Conservation (phyloP, 1,140 invertebrate genomes). For the Drosophila arawakana region DNA sequence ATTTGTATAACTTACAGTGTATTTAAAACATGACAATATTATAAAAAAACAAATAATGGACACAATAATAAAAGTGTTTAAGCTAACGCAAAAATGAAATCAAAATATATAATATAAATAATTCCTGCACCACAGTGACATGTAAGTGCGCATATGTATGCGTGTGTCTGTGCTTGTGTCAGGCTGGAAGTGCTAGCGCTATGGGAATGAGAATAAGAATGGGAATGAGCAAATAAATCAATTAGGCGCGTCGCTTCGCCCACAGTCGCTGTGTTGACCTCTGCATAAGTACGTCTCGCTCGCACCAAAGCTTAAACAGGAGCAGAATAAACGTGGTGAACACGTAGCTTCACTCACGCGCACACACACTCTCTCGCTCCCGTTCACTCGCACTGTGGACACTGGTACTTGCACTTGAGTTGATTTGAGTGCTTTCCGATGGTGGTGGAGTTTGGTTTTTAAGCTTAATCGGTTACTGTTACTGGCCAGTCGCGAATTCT, state of each 20-base stretch:
- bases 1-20: no score
- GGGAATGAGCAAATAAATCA: conserved; percentile 65
- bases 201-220: conserved; percentile 24
- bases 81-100: no score
- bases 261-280: conserved; percentile 41
- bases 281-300: conserved; percentile 13
- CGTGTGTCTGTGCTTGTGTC: neutral
- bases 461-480: conserved; percentile 56
- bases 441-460: conserved; percentile 21
- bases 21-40: no score
- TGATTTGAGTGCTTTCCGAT: conserved; percentile 18
- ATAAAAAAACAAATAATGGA: no score
- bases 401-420: neutral
- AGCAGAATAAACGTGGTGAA: conserved; percentile 10
- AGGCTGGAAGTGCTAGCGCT: conserved; percentile 16
- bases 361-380: conserved; percentile 9
- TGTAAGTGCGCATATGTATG: no score
- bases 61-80: no score
- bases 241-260: conserved; percentile 58
- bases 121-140: no score
- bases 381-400: conserved; percentile 4
- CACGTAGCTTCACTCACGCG: conserved; percentile 20
- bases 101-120: no score
- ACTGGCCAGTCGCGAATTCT: conserved; percentile 57
- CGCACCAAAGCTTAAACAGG: conserved; percentile 4